Base-by-base conservation (phyloP, 2,797 vertebrate genomes). In the Ctenochaetus hawaiiensis region DNA sequence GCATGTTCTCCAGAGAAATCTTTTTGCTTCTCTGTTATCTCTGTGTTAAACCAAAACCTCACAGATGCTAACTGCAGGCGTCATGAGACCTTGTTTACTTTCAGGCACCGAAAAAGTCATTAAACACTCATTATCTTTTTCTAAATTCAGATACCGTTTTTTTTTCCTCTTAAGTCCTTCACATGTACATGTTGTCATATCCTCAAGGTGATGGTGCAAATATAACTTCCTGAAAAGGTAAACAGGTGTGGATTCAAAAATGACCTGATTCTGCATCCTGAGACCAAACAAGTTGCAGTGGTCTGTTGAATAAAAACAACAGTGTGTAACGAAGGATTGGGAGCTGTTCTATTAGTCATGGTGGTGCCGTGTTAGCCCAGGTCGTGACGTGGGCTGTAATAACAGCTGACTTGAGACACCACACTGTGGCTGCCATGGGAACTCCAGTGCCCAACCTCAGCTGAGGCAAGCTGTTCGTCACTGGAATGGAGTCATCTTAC, bases 311-410 rank as follows among this genome's bases (percentile, higher is more conserved):
- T 85, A 82, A 23, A 85, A 85, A 85, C 63, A 67, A 73, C 68
- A 72, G 49, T 6, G 58, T 79, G 71, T 62, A 77, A 67, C 1
- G 12, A 74, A 78, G 77, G 64, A 52, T 22, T 3, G 51, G 62
- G 58, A 67, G 43, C 67, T 81, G 72, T 83, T 91, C 81, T 56
- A 90, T 89, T 88, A 90, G 86, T 92, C 88, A 89, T 86, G 51
- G 41, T 45, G 67, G 52, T 49, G 11, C 61, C 6, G 11, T 63
- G 83, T 79, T 76, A 76, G 81, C 66, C 81, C 65, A 44, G 80
- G 80, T 84, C 77, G 69, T 2, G 43, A 80, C 78, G 77, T 68
- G 18, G 48, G 41, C 60, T 49, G 45, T 54, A 78, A 64, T 52
- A 30, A 62, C 59, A 59, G 44, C 67, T 77, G 68, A 86, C 59